phyloP scores from a whole-genome alignment of 2,797 vertebrate species.

The Artibeus jamaicensis region DNA sequence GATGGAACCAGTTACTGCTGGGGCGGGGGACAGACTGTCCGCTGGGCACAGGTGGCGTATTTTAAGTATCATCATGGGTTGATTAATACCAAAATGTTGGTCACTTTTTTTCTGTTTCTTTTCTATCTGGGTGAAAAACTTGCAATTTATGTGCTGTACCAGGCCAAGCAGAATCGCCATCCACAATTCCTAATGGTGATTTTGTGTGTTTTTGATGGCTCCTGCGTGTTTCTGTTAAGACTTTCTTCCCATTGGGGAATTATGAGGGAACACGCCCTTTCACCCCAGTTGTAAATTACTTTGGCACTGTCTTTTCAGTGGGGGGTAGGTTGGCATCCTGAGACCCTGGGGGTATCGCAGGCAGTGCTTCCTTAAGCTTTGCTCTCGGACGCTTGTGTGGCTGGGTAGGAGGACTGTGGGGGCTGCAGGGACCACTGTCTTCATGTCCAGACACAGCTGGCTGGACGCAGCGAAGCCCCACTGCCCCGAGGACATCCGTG shows the following conservation, averaged over 20 bases:
- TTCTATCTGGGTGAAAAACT: background rate
- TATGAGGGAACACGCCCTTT: background rate
- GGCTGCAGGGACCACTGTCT: background rate
- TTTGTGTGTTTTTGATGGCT: background rate
- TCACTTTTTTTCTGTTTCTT: background rate
- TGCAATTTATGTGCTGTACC: background rate
- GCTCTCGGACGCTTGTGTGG: background rate
- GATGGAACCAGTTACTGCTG: background rate
- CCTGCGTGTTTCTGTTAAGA: background rate
- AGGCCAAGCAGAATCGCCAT: background rate
- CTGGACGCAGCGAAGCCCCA: background rate
- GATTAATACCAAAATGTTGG: background rate
- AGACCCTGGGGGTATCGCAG: background rate
- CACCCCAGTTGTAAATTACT: background rate
- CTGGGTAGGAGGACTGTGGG: background rate
- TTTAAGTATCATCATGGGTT: background rate
- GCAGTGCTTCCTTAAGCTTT: background rate
- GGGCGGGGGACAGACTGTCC: background rate
- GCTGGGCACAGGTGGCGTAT: background rate
- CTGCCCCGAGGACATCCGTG: background rate
- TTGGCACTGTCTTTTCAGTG: background rate
- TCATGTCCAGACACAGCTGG: background rate
- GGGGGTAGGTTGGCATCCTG: background rate
- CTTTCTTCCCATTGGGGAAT: constrained; percentile 4
- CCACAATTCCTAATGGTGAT: background rate